phyloP scores from a whole-genome alignment of 2,113 vertebrate species.

The Strix aluco region DNA sequence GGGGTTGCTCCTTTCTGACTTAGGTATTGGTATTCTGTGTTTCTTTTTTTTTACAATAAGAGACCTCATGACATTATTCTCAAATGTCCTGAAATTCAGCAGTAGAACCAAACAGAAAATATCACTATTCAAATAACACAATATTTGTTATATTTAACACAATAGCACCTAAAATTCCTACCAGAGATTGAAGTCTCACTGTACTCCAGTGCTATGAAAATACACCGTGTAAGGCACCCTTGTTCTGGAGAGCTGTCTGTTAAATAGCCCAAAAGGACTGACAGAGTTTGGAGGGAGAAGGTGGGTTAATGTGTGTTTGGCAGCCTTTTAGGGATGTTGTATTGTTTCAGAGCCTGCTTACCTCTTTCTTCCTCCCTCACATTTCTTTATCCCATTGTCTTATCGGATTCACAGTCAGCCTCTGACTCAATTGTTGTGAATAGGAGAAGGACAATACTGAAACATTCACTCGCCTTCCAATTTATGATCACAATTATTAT shows the following conservation, averaged over 20 bases:
- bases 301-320: neutral
- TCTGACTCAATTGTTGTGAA: neutral
- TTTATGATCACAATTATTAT: neutral
- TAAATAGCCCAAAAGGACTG: neutral
- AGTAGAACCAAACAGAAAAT: accelerated
- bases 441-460: neutral
- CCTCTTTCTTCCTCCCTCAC: neutral
- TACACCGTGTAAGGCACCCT: accelerated
- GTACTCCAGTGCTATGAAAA: accelerated
- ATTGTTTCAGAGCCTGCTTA: neutral
- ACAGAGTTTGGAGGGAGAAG: neutral
- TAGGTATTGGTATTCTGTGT: neutral
- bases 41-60: neutral
- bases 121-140: neutral
- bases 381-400: neutral
- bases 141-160: neutral
- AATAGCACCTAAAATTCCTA: neutral
- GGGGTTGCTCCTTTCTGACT: neutral
- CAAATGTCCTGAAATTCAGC: neutral
- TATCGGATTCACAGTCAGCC: neutral
- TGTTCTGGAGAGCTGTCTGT: neutral
- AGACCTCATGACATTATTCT: neutral
- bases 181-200: neutral
- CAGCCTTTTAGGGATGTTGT: neutral
- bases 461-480: neutral